Conservation (phyloP, 2,113 vertebrate genomes). For the Ovis canadensis region DNA sequence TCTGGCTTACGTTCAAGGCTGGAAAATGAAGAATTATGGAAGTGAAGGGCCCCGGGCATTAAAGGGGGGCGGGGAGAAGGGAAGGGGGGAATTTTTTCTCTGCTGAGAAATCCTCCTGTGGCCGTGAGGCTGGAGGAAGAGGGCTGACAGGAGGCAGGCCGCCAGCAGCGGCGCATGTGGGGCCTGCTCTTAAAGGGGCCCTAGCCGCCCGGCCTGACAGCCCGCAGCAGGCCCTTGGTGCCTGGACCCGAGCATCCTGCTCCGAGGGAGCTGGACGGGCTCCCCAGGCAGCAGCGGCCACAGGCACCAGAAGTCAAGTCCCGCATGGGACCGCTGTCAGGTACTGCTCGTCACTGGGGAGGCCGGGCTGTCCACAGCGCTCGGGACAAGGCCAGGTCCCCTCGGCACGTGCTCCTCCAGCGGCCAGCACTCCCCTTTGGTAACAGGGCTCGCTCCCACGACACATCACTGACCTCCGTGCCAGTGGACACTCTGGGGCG, state of each 20-base stretch:
- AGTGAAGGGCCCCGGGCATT: slow-evolving; percentile 97
- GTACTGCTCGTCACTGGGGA: background rate
- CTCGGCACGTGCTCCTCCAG: fast-evolving
- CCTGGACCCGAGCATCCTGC: slow-evolving; percentile 11
- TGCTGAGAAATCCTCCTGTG: slow-evolving; percentile 86
- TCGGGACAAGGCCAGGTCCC: background rate
- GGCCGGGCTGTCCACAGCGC: fast-evolving
- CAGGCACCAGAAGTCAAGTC: background rate
- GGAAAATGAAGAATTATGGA: slow-evolving; percentile 96
- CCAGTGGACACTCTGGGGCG: no score
- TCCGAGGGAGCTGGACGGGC: slow-evolving; percentile 12
- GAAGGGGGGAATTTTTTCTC: slow-evolving; percentile 82
- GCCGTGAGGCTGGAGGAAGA: slow-evolving; percentile 78
- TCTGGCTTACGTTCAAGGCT: slow-evolving; percentile 96
- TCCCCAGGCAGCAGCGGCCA: background rate
- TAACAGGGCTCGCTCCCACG: background rate
- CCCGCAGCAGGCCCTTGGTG: background rate
- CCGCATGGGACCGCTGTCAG: background rate
- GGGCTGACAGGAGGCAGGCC: slow-evolving; percentile 74
- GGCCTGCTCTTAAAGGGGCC: slow-evolving; percentile 81
- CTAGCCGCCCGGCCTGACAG: background rate
- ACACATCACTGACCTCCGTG: background rate
- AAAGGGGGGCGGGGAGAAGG: slow-evolving; percentile 77
- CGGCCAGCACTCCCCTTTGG: background rate
- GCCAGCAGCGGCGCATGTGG: slow-evolving; percentile 75